Evolutionary conservation across 2,888 invertebrate genomes (phyloP).

Genomic region (Dynastes maya): DNA sequence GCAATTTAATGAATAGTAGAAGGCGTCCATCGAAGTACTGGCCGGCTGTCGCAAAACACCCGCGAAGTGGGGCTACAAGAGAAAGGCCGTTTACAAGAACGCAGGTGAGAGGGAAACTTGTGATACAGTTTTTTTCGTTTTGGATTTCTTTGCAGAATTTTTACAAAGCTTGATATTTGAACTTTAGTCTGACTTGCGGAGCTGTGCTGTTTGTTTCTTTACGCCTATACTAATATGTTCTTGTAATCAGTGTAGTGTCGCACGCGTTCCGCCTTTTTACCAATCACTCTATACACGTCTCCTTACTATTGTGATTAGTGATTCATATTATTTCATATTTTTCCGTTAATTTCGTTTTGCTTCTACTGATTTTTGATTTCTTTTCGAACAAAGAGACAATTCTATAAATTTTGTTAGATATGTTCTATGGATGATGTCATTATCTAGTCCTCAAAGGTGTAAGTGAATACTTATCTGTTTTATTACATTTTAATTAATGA

Average conservation of each 20-base stretch:
- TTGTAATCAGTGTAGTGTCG: conserved; percentile 41
- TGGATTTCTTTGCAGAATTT: conserved; percentile 55
- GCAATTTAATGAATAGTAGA: conserved; percentile 27
- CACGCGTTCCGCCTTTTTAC: conserved; percentile 17
- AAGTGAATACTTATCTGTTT: neutral
- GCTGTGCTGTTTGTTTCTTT: conserved; percentile 51
- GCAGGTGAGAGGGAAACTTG: conserved; percentile 59
- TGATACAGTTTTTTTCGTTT: conserved; percentile 57
- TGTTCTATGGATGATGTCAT: neutral
- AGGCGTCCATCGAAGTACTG: conserved; percentile 24
- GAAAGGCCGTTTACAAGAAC: conserved; percentile 56
- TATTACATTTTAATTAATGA: neutral
- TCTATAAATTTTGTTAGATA: neutral
- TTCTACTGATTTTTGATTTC: neutral
- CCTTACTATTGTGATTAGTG: conserved; percentile 26
- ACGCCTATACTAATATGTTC: conserved; percentile 35
- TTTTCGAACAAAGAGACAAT: neutral
- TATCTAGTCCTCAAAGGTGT: neutral
- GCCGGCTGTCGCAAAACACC: conserved; percentile 40
- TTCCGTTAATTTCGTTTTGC: neutral
- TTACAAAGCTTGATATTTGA: conserved; percentile 54
- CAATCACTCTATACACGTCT: conserved; percentile 28
- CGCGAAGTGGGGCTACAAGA: conserved; percentile 56
- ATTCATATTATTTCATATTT: conserved; percentile 9
- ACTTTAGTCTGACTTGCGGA: conserved; percentile 54